These are phyloP conservation scores for Sepiola atlantica DNA, from an alignment of 2,888 invertebrate genomes.

Conservation along the genomic window DNA sequence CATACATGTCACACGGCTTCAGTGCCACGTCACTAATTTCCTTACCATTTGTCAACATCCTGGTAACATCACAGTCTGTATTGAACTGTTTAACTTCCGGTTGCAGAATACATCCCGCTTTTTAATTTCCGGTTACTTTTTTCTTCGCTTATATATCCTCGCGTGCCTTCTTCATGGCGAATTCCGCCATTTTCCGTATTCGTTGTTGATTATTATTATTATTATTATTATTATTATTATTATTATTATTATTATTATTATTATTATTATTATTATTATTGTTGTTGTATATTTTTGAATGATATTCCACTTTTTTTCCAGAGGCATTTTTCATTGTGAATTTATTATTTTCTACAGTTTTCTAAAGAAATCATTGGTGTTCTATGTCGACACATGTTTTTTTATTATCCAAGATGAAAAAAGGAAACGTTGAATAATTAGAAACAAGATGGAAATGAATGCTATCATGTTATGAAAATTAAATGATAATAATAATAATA, in stretches of 20 bases:
- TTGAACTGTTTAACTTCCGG: neutral
- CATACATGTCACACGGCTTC: neutral
- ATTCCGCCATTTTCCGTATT: neutral
- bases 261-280: neutral
- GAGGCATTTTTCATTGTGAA: neutral
- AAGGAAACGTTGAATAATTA: neutral
- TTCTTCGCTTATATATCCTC: neutral
- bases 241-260: neutral
- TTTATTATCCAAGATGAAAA: neutral
- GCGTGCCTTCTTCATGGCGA: neutral
- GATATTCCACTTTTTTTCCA: neutral
- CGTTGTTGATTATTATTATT: neutral
- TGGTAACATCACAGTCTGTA: neutral
- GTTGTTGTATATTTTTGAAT: neutral
- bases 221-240: neutral
- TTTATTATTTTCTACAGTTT: neutral
- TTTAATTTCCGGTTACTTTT: slow-evolving; percentile 21
- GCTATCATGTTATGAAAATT: no score
- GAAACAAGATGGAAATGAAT: neutral
- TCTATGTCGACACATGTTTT: neutral
- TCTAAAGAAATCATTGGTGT: neutral
- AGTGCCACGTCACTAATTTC: slow-evolving; percentile 8
- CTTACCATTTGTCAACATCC: slow-evolving; percentile 20
- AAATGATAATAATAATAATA: no score
- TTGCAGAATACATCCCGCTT: slow-evolving; percentile 13